Conservation (phyloP, 2,888 invertebrate species). For the Tetramorium bicarinatum region DNA sequence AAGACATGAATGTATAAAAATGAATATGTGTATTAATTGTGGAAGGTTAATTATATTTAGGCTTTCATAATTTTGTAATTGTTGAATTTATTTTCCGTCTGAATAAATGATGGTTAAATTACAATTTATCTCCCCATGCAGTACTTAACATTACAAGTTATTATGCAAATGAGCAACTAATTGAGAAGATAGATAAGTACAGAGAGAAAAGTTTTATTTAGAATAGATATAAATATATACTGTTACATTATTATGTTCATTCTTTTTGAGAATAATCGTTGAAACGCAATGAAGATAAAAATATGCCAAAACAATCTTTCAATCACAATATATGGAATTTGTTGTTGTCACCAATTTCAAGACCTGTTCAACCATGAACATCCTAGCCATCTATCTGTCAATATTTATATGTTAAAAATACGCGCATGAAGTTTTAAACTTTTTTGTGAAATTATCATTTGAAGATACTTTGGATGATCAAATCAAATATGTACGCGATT, state of each 20-base stretch:
- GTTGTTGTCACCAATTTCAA: background rate
- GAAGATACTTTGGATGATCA: slow-evolving; percentile 6
- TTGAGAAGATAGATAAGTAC: background rate
- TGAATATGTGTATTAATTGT: slow-evolving; percentile 71
- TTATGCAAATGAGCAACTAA: slow-evolving; percentile 13
- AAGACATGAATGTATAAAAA: slow-evolving; percentile 79
- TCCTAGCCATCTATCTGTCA: slow-evolving; percentile 12
- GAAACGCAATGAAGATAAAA: slow-evolving; percentile 10
- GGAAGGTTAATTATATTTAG: slow-evolving; percentile 29
- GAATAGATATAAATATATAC: slow-evolving; percentile 34
- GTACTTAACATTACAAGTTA: slow-evolving; percentile 8
- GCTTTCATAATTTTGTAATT: slow-evolving; percentile 76
- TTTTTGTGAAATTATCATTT: slow-evolving; percentile 26
- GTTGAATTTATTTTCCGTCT: slow-evolving; percentile 81
- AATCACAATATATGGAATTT: background rate
- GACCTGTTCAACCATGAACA: background rate
- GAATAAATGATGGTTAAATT: slow-evolving; percentile 81
- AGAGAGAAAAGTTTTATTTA: slow-evolving; percentile 28
- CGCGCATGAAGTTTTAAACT: background rate
- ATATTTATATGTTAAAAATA: slow-evolving; percentile 40
- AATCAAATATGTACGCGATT: background rate
- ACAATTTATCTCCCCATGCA: slow-evolving; percentile 28
- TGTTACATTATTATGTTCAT: background rate
- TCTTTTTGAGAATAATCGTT: background rate
- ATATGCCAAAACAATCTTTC: background rate